Base-by-base conservation (phyloP, 2,797 vertebrate genomes). In the Bradypodion ventrale region DNA sequence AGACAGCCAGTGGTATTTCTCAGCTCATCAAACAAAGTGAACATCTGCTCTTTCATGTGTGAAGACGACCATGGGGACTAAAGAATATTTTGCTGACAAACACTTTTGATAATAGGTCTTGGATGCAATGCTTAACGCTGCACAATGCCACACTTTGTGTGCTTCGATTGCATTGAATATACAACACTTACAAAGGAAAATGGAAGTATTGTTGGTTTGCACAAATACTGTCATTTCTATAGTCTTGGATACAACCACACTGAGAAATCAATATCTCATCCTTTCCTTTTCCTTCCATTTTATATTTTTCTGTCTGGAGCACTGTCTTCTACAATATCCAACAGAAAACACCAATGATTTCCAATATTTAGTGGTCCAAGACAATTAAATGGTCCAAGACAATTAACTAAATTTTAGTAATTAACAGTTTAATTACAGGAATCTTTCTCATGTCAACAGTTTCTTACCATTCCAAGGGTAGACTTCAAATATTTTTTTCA, bases 1-100 rank as follows among this genome's bases (percentile, higher is more conserved):
- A 66, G 42, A 7, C 25, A 90, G 82, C 42, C 63, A 77, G 75
- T 82, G 70, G n/a, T 82, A 90, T 79, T 88, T 79, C 83, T 87
- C 79, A 92, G 75, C 69, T 93, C 89, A 90, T 92, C 88, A 92
- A 80, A 89, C 75, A 87, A 83, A 87, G 40, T 62, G 87, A 94
- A 85, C 86, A 90, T 88, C 86, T 91, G 81, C 80, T 93, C 83
- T 92, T 90, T 91, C 85, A 92, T 94, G 88, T 86, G 80, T 84
- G 89, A 90, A 91, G 83, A 88, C 78, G 75, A 84, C 86, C 80
- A 59, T 40, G 83, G 85, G 79, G 78, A 91, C 81, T 80, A 78
- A 87, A 84, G 73, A 89, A 63, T 83, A 83, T 77, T 77, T 93
- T 91, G 76, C 85, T 92, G 85, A 91, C 85, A 92, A 87, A 5